Evolutionary conservation across 2,888 invertebrate species (phyloP).

Genomic region (Ommatoiulus sabulosus): DNA sequence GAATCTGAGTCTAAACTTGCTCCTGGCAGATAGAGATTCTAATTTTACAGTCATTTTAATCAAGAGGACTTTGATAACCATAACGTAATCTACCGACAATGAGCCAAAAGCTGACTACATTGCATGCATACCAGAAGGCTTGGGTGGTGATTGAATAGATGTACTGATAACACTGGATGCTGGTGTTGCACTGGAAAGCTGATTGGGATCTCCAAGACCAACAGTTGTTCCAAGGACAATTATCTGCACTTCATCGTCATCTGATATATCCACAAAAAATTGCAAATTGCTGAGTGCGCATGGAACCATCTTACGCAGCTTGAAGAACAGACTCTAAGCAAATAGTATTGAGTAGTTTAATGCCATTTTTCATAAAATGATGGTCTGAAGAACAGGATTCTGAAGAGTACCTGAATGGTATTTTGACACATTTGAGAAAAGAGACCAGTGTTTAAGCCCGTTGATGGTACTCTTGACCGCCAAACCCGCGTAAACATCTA

Average conservation of each 20-base stretch:
- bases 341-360: not conserved
- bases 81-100: not conserved
- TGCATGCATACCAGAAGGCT: not conserved
- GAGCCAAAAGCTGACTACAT: not conserved
- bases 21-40: constrained; percentile 2
- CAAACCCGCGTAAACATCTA: constrained; percentile 91
- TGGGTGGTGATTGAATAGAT: constrained; percentile 36
- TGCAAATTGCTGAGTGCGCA: constrained; percentile 85
- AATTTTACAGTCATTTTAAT: constrained; percentile 17
- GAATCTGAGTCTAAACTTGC: constrained; percentile 31
- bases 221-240: constrained; percentile 83
- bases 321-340: constrained; percentile 82
- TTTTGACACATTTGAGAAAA: constrained; percentile 69
- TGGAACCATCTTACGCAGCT: constrained; percentile 87
- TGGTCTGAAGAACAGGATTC: not conserved
- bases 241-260: constrained; percentile 79
- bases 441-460: constrained; percentile 62
- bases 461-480: constrained; percentile 67
- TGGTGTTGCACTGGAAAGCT: not conserved
- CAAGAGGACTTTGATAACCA: not conserved
- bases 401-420: constrained; percentile 67
- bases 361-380: not conserved
- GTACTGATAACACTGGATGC: not conserved
- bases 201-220: constrained; percentile 70
- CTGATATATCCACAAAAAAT: constrained; percentile 87